Evolutionary conservation across 2,888 invertebrate genomes (phyloP).

Genomic region (Coenonympha arcania): DNA sequence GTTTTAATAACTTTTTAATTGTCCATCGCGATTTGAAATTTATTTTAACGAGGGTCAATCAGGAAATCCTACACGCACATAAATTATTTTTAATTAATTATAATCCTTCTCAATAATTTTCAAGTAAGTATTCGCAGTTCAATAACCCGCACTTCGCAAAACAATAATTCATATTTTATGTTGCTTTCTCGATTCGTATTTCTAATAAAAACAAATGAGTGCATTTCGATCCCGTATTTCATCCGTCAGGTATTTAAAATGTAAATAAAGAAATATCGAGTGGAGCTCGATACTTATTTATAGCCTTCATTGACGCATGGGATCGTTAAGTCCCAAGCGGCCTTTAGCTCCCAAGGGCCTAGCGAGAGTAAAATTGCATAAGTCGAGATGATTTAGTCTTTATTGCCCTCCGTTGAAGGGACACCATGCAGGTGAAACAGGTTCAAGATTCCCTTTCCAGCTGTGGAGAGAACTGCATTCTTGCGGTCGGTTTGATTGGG

Average conservation of each 20-base stretch:
- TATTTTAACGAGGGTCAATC: not conserved
- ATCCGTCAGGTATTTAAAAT: slow-evolving; percentile 14
- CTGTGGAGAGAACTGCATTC: slow-evolving; percentile 46
- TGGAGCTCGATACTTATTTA: slow-evolving; percentile 18
- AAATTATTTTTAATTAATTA: not conserved
- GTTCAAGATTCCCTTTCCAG: slow-evolving; percentile 63
- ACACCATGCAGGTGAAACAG: slow-evolving; percentile 48
- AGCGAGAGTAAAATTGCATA: slow-evolving; percentile 39
- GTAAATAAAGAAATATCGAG: slow-evolving; percentile 18
- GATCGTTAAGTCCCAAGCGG: slow-evolving; percentile 32
- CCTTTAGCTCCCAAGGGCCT: slow-evolving; percentile 3
- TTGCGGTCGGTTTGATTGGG: slow-evolving; percentile 48
- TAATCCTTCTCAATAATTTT: not conserved
- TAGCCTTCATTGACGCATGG: slow-evolving; percentile 22
- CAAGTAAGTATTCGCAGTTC: not conserved
- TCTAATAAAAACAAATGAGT: slow-evolving; percentile 5
- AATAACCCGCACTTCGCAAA: not conserved
- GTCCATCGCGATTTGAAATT: not conserved
- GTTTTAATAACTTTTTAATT: not conserved
- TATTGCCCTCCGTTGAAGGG: slow-evolving; percentile 39
- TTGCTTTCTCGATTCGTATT: slow-evolving; percentile 5
- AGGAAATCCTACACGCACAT: not conserved
- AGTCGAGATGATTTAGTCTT: slow-evolving; percentile 31
- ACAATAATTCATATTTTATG: not conserved
- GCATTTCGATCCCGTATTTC: slow-evolving; percentile 7